Percentiles rank a stretch among this genome's conserved stretches.
phyloP scores from a whole-genome alignment of 1,140 invertebrate genomes.

The Venturia canescens region DNA sequence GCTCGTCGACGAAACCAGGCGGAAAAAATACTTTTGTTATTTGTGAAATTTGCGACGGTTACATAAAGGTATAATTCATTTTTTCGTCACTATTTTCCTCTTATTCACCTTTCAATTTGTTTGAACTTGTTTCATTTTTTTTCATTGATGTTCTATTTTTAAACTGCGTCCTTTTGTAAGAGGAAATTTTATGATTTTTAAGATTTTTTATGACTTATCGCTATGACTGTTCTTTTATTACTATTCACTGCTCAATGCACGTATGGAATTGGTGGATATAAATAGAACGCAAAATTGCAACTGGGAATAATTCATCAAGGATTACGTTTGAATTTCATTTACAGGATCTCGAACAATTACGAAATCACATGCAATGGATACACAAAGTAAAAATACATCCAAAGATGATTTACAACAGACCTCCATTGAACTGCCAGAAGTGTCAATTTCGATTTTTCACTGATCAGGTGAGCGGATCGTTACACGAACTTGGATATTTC shows the following conservation, averaged over 20 bases:
- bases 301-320: not conserved
- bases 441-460: conserved; percentile 94
- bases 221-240: no score
- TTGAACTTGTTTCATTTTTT: not conserved
- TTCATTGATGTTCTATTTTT: no score
- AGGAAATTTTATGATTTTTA: no score
- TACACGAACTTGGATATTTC: not conserved
- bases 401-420: conserved; percentile 96
- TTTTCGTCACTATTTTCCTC: no score
- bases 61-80: conserved; percentile 87
- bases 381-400: conserved; percentile 97
- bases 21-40: conserved; percentile 92
- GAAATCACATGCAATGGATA: conserved; percentile 97
- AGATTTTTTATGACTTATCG: no score
- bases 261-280: no score
- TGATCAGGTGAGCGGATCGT: conserved; percentile 77
- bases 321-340: not conserved
- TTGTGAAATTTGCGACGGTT: conserved; percentile 96
- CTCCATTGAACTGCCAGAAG: conserved; percentile 96
- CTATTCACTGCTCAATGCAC: no score
- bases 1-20: conserved; percentile 75
- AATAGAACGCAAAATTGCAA: no score
- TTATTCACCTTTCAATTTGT: not conserved
- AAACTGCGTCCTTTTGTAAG: no score
- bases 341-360: conserved; percentile 90